Evolutionary conservation across 2,888 invertebrate species (phyloP), one percentile per base, ranked within the genome.

Genomic region (Patella caerulea): DNA sequence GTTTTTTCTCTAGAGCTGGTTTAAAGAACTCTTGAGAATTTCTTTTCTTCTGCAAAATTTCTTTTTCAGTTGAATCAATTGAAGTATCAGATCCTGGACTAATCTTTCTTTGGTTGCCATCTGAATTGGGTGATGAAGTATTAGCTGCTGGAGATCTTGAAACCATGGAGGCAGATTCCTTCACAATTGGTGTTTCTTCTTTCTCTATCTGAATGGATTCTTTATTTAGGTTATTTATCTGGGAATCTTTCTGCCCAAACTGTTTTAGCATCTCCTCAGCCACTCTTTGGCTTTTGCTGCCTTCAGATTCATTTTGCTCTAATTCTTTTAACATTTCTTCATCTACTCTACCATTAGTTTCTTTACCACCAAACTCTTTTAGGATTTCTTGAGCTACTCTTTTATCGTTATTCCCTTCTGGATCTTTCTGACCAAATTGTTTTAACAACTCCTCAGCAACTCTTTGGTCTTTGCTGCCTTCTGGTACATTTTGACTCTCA

Each of bases 381-480:
- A 72, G n/a, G 78, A 75, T 56, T 34, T 75, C 77, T 81, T 75
- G n/a, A 80, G 78, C 14, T 75, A 56, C 7, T 54, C 71, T 34
- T 79, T 76, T 29, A 77, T 78, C 29, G 45, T 45, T 45, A 7
- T 45, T 45, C 0, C 45, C 9, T 45, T 45, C 45, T 45, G 9
- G 45, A 9, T 45, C 45, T 45, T 45, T 45, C 71, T 78, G 71
- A 77, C 79, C 55, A 78, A 77, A 24, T 78, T 76, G 29, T 55
- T 73, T 54, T 72, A 71, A n/a, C 80, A 80, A 71, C 80, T 69
- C 55, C 78, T 73, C 17, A 80, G 80, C 19, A 80, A 79, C 17
- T 55, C 65, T 71, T 34, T 34, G 29, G 77, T 72, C 74, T 72
- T 79, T 71, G 69, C 56, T 34, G 59, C 29, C 71, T 80, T 79